Evolutionary conservation across 2,797 vertebrate genomes (phyloP), one percentile per base, ranked within the genome.

Genomic region (Lindbergichthys nudifrons): DNA sequence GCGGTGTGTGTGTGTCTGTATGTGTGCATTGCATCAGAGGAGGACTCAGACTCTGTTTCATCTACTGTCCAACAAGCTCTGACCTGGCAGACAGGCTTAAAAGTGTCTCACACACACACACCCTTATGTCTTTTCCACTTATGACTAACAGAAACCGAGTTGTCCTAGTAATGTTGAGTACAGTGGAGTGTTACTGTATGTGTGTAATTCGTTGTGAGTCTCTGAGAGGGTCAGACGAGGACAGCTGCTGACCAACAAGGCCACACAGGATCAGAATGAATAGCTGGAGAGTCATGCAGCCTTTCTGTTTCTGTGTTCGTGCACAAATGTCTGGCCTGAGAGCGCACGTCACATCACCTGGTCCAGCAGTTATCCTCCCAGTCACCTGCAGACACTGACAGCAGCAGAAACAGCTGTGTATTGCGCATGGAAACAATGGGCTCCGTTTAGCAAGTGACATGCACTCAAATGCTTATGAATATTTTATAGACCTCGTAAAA

Each of bases 61-160:
- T 79, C 81, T 81, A 80, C 68, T 80, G 64, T 66, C 79, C 77
- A 78, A 67, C 39, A 70, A 80, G 42, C 59, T 84, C 61, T 74
- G 76, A 83, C 81, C 75, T 66, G 47, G 47, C 70, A 88, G 77
- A 79, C 81, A 47, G 39, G 52, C 74, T 90, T 85, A 86, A 81
- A 90, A 84, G 85, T 79, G 65, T 62, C 50, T 56, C 73, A 70
- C 66, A 48, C 60, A 72, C 60, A 73, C 42, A 60, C 14, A 66
- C 68, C 58, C 8, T 70, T 53, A 77, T 30, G 68, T 77, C 70
- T 80, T 86, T 72, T 78, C 83, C 80, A 58, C 63, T 6, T 14
- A 48, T 69, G 63, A 77, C 62, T 62, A 75, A 80, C 32, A 74
- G 21, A 41, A 47, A 50, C 10, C 1, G 18, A 3, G n/a, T 26